Conservation (phyloP, 2,888 invertebrate genomes). For the Heliconius charithonia region DNA sequence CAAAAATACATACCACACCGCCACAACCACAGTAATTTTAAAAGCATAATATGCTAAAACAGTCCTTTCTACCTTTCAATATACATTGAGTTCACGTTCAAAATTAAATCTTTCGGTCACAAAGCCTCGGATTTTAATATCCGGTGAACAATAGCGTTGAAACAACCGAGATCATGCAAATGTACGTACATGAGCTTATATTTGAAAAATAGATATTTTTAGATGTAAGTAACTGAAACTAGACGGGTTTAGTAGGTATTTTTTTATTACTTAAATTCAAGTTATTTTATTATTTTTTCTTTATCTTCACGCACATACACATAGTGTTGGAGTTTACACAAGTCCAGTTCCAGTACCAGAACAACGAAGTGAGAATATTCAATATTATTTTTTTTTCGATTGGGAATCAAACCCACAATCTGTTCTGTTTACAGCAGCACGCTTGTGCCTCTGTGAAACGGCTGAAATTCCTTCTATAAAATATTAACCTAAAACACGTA, state of each 20-base stretch:
- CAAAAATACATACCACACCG: too few relatives aligned
- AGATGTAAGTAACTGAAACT: background rate
- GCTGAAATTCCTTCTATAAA: too few relatives aligned
- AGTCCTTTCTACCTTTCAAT: constrained; percentile 29
- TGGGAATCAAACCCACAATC: background rate
- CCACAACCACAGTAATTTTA: background rate
- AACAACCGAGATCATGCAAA: constrained; percentile 46
- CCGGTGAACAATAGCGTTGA: constrained; percentile 42
- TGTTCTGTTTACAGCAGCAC: too few relatives aligned
- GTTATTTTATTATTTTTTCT: background rate
- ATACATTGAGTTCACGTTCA: constrained; percentile 38
- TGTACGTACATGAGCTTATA: constrained; percentile 28
- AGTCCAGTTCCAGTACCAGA: too few relatives aligned
- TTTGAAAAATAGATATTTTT: constrained; percentile 7
- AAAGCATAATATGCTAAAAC: background rate
- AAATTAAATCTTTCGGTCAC: constrained; percentile 42
- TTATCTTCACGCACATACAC: background rate
- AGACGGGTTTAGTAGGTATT: background rate
- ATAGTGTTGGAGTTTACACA: background rate
- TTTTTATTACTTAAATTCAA: background rate
- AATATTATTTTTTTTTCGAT: background rate
- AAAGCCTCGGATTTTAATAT: constrained; percentile 43
- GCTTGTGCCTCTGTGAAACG: too few relatives aligned
- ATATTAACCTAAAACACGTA: too few relatives aligned
- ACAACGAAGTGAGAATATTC: too few relatives aligned